Evolutionary conservation across 2,888 invertebrate genomes (phyloP).

Genomic region (Ochropleura leucogaster): DNA sequence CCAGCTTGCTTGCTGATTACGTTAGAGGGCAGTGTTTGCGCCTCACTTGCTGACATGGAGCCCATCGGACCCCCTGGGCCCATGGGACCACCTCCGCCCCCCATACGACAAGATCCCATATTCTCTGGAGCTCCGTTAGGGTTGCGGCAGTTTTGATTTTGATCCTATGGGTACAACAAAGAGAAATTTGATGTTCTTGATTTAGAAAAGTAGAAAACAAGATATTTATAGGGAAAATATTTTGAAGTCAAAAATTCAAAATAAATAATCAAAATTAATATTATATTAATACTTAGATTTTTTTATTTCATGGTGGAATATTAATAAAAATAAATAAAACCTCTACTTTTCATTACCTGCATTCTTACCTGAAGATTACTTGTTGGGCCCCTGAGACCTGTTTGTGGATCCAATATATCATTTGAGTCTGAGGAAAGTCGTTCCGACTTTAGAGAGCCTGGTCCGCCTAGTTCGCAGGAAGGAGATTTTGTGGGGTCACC

Average conservation of each 20-base stretch:
- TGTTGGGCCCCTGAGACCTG: constrained; percentile 85
- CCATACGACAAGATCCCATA: constrained; percentile 88
- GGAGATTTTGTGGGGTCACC: constrained; percentile 90
- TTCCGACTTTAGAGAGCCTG: constrained; percentile 88
- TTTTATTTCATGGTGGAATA: background rate
- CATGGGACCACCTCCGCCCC: constrained; percentile 83
- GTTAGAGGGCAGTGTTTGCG: constrained; percentile 94
- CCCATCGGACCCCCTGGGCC: constrained; percentile 87
- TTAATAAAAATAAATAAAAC: constrained; percentile 28
- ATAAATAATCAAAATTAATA: background rate
- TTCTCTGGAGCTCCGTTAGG: constrained; percentile 84
- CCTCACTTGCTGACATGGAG: constrained; percentile 90
- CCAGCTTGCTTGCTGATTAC: constrained; percentile 94
- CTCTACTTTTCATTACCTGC: constrained; percentile 46
- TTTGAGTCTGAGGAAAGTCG: constrained; percentile 89
- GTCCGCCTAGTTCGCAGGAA: constrained; percentile 87
- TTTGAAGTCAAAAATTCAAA: background rate
- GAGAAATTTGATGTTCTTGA: background rate
- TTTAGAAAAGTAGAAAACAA: background rate
- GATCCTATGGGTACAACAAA: constrained; percentile 74
- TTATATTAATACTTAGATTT: too few relatives aligned
- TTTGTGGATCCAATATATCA: constrained; percentile 89
- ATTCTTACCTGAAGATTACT: constrained; percentile 84
- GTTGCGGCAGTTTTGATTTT: constrained; percentile 86
- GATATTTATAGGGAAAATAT: background rate